Base-by-base conservation (phyloP, 92 coral and sea anemone species). In the Umimayanthus chanpuru region DNA sequence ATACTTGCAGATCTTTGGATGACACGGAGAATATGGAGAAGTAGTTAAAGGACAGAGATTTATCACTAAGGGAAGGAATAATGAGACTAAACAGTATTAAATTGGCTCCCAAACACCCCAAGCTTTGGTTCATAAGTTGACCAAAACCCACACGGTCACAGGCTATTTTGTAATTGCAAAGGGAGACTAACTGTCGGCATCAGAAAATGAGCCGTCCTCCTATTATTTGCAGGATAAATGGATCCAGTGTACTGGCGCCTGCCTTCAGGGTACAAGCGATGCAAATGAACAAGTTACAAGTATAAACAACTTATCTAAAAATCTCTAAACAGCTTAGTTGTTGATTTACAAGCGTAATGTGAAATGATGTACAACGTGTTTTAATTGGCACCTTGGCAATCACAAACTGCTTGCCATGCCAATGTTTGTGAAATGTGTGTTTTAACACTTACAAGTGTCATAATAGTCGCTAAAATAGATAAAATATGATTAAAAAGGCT, bases 141-240 rank as follows among this genome's bases (percentile, higher is more conserved):
- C 15, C 9, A 1, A 28, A 11, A 41, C 38, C 86, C 72, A 64
- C n/a, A n/a, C n/a, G n/a, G n/a, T n/a, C n/a, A n/a, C 38, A 38
- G 86, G 86, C 86, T 38, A 36, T 81, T 39, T 40, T 28, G 43
- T 30, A 30, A 43, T 83, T 20, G 21, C 14, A 29, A 43, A 47
- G 5, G 18, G 39, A 70, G 53, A 67, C 66, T 23, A 21, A 15
- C 32, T 18, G 73, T 44, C 25, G 68, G 44, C 8, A 41, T 47
- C 43, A 47, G 14, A 50, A 82, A 83, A 11, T 44, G 43, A 70
- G 65, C 32, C 28, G 56, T 40, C n/a, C 30, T 70, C 6, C 68
- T 68, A 28, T 83, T 18, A 68, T n/a, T 7, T 41, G 2, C 23
- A 47, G 67, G 30, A 47, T 40, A 12, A 53, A 28, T 26, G 40